Evolutionary conservation across 92 coral and sea anemone genomes (phyloP).

Genomic region (Diadumene lineata): DNA sequence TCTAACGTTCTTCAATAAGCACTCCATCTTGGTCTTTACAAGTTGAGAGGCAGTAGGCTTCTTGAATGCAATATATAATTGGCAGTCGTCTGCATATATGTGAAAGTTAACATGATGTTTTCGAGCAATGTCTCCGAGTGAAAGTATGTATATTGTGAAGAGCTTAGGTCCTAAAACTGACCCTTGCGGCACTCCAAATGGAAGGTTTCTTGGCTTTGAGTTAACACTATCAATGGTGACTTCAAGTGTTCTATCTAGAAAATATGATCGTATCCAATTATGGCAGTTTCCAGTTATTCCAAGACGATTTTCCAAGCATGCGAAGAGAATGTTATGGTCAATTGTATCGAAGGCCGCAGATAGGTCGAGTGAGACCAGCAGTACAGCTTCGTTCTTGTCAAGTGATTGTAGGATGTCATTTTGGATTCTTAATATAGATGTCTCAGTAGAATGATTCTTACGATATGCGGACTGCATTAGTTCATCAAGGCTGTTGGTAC

Average conservation of each 20-base stretch:
- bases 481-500: constrained; percentile 1
- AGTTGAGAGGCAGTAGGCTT: neutral
- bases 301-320: neutral
- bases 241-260: neutral
- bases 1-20: neutral
- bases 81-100: constrained; percentile 34
- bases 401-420: constrained; percentile 18
- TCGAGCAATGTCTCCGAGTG: constrained; percentile 5
- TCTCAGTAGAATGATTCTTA: constrained; percentile 10
- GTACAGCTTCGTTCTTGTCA: constrained; percentile 12
- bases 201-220: neutral
- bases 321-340: constrained; percentile 9
- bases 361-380: constrained; percentile 1
- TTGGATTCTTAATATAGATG: constrained; percentile 5
- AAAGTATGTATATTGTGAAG: constrained; percentile 4
- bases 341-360: constrained; percentile 20
- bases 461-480: constrained; percentile 11
- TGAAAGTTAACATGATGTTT: constrained; percentile 14
- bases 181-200: constrained; percentile 7
- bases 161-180: constrained; percentile 15
- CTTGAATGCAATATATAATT: constrained; percentile 9
- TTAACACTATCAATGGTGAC: constrained; percentile 2
- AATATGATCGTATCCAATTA: neutral
- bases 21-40: constrained; percentile 19
- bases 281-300: constrained; percentile 2